Percentiles rank a stretch among this genome's conserved stretches.
phyloP scores from a whole-genome alignment of 2,888 invertebrate species.

The Eulithis testata region DNA sequence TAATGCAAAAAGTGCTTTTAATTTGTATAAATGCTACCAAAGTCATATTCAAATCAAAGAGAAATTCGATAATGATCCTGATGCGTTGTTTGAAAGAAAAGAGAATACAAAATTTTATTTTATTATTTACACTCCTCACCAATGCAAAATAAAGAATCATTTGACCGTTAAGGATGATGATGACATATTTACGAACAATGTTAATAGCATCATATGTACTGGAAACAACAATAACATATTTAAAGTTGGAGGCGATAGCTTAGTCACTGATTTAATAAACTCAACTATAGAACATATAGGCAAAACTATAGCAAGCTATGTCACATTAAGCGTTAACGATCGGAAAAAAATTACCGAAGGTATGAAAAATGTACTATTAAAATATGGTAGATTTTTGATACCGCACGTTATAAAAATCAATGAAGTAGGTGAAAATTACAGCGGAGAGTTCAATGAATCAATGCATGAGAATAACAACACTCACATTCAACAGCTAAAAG shows the following conservation, averaged over 20 bases:
- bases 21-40: background rate
- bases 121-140: background rate
- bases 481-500: background rate
- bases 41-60: background rate
- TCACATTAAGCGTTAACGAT: background rate
- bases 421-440: background rate
- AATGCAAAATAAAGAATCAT: background rate
- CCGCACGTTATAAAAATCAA: background rate
- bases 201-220: background rate
- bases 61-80: background rate
- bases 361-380: background rate
- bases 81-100: background rate
- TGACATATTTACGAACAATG: background rate
- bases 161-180: background rate
- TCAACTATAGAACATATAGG: background rate
- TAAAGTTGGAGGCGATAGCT: background rate
- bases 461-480: background rate
- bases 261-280: background rate
- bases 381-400: background rate
- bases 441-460: background rate
- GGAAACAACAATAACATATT: background rate
- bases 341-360: background rate
- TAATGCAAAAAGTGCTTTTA: background rate
- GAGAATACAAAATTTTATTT: background rate
- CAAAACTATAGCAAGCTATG: background rate